Evolutionary conservation across 2,888 invertebrate genomes (phyloP), one percentile per base, ranked within the genome.

Genomic region (Lochmaea capreae): DNA sequence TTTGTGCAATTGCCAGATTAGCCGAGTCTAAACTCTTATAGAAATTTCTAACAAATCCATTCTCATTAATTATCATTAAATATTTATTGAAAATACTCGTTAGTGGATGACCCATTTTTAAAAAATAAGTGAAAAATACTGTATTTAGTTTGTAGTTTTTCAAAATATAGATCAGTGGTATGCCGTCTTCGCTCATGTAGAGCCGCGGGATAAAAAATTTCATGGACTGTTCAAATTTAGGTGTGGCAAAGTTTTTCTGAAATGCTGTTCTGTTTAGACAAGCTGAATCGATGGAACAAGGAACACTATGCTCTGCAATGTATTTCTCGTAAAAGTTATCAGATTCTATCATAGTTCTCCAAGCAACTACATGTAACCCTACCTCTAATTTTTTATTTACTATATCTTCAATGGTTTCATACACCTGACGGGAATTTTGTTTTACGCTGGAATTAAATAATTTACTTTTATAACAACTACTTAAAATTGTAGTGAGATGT

Each of bases 231-330:
- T n/a, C 39, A 2, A 62, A 69, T 33, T 62, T 69, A 6, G 62
- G 12, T 8, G 69, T 69, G 14, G 54, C 42, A 22, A 39, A 69
- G 16, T 69, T 33, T 22, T 57, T 18, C 8, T 54, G 12, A n/a
- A 54, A 69, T 3, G 69, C 69, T n/a, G 69, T 69, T 63, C 22
- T 62, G 18, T 69, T 63, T 2, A 69, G n/a, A 16, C 69, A 69
- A 14, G 14, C 14, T 1, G 57, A 49, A 33, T 49, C 52, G 1
- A 63, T 54, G 2, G 3, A 3, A 63, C 69, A 69, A 11, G 0
- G 1, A 6, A 9, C 22, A 6, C 22, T 12, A 43, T 63, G 33
- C 14, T 63, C 8, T 1, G 39, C 69, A 18, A 69, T 52, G 12
- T 62, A 63, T 16, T 42, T 69, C 26, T 62, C 69, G 12, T 54